Base-by-base conservation (phyloP, 2,888 invertebrate species). In the Acheta domesticus region DNA sequence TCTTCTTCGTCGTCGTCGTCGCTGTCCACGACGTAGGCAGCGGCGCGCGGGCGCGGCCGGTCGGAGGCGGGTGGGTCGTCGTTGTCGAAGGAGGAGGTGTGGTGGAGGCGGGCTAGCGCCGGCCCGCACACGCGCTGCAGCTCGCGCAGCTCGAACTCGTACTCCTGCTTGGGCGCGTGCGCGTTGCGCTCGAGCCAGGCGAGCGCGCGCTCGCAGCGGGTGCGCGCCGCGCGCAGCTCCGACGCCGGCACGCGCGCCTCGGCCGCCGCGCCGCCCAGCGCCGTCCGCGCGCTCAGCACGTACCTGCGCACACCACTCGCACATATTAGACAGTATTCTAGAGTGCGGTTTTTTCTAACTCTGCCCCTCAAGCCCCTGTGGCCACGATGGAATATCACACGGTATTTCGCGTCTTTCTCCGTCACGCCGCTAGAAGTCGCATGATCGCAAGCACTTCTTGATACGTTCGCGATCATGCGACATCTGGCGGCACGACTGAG, bases 141-240 rank as follows among this genome's bases (percentile, higher is more conserved):
- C 49, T 79, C 78, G 14, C 50, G 48, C n/a, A 49, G 75, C 50
- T 73, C n/a, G 19, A 74, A 12, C 49, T 79, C 78, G 49, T 49
- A 79, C 21, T 79, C 78, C 2, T 73, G 20, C 21, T 91, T 91
- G 78, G 91, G 91, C 1, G 91, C 92, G n/a, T 89, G 84, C 80
- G 88, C 88, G 84, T 91, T 91, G 74, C 85, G 84, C 80, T 91
- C 90, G 81, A 91, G 84, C 91, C 90, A 91, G 78, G 86, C 85
- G 79, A 90, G 86, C 50, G 88, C 86, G 81, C 91, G 90, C 79
- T 88, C 89, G 84, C 90, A 90, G 83, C 89, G 89, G 82, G 89
- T 88, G 3, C 84, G 81, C 62, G 90, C 88, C 74, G 84, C 86
- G 83, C 88, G 87, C 82, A 86, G 86, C 83, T 90, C 90, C 5